Percentiles rank a stretch among this genome's conserved stretches.
Conservation (phyloP, 2,888 invertebrate genomes). For the Drosophila pseudotalamancana region DNA sequence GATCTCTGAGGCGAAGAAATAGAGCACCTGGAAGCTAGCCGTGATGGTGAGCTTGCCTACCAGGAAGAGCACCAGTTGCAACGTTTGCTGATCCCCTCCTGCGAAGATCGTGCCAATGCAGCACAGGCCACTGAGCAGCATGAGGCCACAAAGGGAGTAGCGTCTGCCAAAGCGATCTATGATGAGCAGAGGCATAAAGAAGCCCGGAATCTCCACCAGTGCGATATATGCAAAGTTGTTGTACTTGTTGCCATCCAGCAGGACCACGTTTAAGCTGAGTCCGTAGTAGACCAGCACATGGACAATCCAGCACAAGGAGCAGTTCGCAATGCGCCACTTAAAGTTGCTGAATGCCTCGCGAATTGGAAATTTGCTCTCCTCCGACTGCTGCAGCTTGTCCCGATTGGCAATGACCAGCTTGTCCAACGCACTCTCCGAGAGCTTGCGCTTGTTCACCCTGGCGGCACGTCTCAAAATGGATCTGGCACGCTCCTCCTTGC, state of each 20-base stretch:
- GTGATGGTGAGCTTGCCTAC: slow-evolving; percentile 88
- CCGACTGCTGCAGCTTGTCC: slow-evolving; percentile 67
- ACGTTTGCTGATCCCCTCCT: slow-evolving; percentile 47
- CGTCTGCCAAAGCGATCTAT: slow-evolving; percentile 88
- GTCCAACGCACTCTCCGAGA: slow-evolving; percentile 85
- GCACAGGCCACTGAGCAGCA: slow-evolving; percentile 86
- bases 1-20: slow-evolving; percentile 89
- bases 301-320: slow-evolving; percentile 92
- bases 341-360: slow-evolving; percentile 78
- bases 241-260: slow-evolving; percentile 90
- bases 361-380: slow-evolving; percentile 80
- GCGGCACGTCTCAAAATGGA: slow-evolving; percentile 87
- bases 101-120: slow-evolving; percentile 81
- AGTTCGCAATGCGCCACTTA: slow-evolving; percentile 85
- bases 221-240: slow-evolving; percentile 88
- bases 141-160: slow-evolving; percentile 87
- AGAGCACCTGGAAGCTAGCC: slow-evolving; percentile 88
- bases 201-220: slow-evolving; percentile 90
- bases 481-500: slow-evolving; percentile 86
- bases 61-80: slow-evolving; percentile 85
- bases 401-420: slow-evolving; percentile 77
- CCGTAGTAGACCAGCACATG: slow-evolving; percentile 93
- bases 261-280: slow-evolving; percentile 90
- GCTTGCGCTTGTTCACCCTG: slow-evolving; percentile 86
- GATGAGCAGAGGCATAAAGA: slow-evolving; percentile 87